Conservation (phyloP, 35 echinoderm and acorn worm species). For the Chiridota heheva region DNA sequence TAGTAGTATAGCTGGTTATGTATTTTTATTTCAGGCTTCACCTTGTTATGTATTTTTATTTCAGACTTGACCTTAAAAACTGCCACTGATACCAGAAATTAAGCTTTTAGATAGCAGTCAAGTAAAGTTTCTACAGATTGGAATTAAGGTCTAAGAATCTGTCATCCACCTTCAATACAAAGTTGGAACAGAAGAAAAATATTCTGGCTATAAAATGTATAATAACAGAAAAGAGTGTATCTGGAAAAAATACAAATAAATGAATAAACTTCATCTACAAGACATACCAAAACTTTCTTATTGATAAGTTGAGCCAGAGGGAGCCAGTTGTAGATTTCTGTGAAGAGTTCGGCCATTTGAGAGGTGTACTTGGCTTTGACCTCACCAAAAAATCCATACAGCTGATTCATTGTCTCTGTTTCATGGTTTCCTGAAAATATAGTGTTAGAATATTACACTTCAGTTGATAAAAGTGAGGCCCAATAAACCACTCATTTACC, state of each 20-base stretch:
- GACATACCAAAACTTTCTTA: slow-evolving; percentile 86
- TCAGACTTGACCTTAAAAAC: too few species aligned
- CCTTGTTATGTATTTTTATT: too few species aligned
- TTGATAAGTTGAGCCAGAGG: slow-evolving; percentile 94
- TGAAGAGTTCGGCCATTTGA: slow-evolving; percentile 91
- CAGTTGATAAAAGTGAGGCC: neutral
- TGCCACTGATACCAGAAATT: too few species aligned
- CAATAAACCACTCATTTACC: neutral
- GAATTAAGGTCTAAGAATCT: too few species aligned
- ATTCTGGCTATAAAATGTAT: too few species aligned
- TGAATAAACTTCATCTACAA: neutral
- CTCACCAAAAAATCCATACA: slow-evolving; percentile 99
- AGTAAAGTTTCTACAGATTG: too few species aligned
- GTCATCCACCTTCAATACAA: too few species aligned
- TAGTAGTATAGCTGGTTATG: too few species aligned
- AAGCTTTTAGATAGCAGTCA: too few species aligned
- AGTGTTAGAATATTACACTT: neutral
- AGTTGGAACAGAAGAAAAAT: too few species aligned
- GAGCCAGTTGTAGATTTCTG: slow-evolving; percentile 98
- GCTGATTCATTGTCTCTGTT: slow-evolving; percentile 99
- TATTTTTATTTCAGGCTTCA: too few species aligned
- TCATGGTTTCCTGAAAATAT: slow-evolving; percentile 87
- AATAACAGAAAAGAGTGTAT: neutral
- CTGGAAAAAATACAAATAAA: neutral
- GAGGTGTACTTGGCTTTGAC: slow-evolving; percentile 91